Evolutionary conservation across 92 coral and sea anemone species (phyloP), one percentile per base, ranked within the genome.

Genomic region (Palythoa caribaeorum): DNA sequence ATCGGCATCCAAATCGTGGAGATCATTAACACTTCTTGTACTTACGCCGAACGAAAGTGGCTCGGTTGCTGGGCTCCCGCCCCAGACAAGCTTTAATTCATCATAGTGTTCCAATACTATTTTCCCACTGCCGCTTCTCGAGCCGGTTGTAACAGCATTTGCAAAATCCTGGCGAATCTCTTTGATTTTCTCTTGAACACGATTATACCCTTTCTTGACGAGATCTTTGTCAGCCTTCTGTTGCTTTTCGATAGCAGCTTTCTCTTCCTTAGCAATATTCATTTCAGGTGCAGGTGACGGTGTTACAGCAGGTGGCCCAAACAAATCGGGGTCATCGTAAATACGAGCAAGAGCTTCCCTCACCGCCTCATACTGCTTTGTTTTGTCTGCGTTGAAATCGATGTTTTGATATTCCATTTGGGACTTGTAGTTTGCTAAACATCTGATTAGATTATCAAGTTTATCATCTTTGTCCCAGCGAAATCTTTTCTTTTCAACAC

Each of bases 121-220:
- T 76, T 90, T 92, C 3, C 87, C 91, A 76, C 91, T 86, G 37
- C 94, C 93, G 71, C 93, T 92, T 60, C 93, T 63, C 8, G 84
- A 47, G 13, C 93, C 35, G 80, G 54, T 8, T 13, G 20, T 57
- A 13, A 57, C 65, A 13, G 17, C 65, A 14, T 14, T 57, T 16
- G 65, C 65, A 57, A 57, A 13, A 57, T 57, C n/a, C 89, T 87
- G 17, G 87, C 91, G 88, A 48, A 85, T 74, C 16, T 85, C 83
- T 51, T 51, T 85, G 21, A 86, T 54, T 47, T 87, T 87, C 44
- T 87, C 84, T 73, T 86, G 84, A 60, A 76, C 36, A 39, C 89
- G 75, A 12, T 59, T 54, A 59, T 86, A 86, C 38, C 84, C 84
- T 48, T 77, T 87, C 80, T 44, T 87, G 50, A 87, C 16, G 17